Base-by-base conservation (phyloP, 1,140 invertebrate species). In the Drosophila orena region DNA sequence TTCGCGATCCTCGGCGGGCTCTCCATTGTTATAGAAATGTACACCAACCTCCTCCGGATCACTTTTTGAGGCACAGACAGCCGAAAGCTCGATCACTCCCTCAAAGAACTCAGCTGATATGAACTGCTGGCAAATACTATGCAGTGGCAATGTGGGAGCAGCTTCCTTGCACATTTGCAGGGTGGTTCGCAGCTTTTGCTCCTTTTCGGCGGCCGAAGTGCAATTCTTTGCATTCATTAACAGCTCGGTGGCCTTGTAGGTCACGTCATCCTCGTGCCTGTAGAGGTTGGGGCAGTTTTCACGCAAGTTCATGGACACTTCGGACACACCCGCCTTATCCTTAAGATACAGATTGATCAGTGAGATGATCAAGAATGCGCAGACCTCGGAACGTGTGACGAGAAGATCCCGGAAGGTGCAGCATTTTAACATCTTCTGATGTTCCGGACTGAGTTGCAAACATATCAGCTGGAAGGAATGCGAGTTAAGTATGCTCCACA, bases 281-380 rank as follows among this genome's bases (percentile, higher is more conserved):
- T 99, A 99, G 1, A 99, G 94, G 80, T 96, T 97, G 0, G 98
- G 98, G 92, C 98, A 99, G 0, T 98, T 94, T 90, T 98, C 96
- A 52, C 98, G 93, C n/a, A 99, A 93, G 92, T 96, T 96, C 15
- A 94, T 93, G 68, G 97, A 99, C 37, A 99, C 97, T 0, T 96
- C 95, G 92, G 98, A 97, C 1, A 98, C 97, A 3, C 97, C 97
- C 0, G 98, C 97, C 93, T 98, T 98, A 92, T 99, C 98, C 57
- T 96, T 96, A 1, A 99, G 94, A 93, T 99, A 99, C 59, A 96
- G 95, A 79, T 96, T 96, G 35, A 97, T 96, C 4, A 97, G 92
- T 27, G 95, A 94, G 35, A 96, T 95, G 24, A 97, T 96, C 3
- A 97, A 92, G 53, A 95, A 85, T 12, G 95, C 95, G 56, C 95